Percentiles rank a stretch among this genome's conserved stretches.
Conservation (phyloP, 2,113 vertebrate species). For the Dipodomys spectabilis region DNA sequence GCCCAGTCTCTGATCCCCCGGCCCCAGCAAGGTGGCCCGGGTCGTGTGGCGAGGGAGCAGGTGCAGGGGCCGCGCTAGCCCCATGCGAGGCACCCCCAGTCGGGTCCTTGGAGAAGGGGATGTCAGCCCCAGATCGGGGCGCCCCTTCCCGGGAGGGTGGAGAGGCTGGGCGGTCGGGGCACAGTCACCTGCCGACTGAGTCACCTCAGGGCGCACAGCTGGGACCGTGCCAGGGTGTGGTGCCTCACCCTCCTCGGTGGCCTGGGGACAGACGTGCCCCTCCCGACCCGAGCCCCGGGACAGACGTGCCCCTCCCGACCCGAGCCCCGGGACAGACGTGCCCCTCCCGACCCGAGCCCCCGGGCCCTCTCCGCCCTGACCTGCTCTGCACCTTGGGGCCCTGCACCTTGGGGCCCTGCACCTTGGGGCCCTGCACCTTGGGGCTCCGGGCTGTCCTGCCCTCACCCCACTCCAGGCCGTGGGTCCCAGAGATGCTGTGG, state of each 20-base stretch:
- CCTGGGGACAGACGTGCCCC: neutral
- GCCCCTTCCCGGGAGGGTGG: neutral
- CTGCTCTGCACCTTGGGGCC: no score
- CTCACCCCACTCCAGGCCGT: neutral
- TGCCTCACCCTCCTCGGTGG: neutral
- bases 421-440: no score
- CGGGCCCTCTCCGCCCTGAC: no score
- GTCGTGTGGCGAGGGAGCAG: neutral
- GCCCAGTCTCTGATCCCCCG: neutral
- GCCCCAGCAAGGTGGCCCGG: no score
- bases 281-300: no score
- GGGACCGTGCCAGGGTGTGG: neutral
- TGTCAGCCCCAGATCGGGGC: neutral
- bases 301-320: neutral
- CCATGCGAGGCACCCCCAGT: no score
- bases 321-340: no score
- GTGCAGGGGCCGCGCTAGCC: rapidly evolving
- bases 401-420: no score
- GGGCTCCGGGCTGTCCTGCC: neutral
- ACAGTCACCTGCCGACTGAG: neutral
- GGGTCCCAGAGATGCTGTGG: neutral
- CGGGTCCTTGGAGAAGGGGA: neutral
- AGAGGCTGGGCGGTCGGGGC: neutral
- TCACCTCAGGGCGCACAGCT: neutral
- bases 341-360: no score